Conservation (phyloP, 1,140 invertebrate species). For the Megalopta genalis region DNA sequence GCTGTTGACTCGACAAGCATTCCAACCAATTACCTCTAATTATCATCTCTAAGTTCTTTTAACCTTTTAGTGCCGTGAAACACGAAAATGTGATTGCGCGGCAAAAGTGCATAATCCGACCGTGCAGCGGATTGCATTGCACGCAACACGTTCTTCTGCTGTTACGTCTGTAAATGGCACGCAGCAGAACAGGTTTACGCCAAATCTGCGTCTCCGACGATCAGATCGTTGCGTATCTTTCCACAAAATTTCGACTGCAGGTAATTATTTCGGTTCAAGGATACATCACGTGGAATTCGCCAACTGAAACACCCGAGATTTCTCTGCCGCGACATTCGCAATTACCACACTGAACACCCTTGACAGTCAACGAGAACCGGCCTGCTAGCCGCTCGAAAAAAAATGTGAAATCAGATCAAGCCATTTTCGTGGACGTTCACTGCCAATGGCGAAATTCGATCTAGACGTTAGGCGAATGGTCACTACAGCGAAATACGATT, state of each 20-base stretch:
- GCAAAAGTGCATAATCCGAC: not conserved
- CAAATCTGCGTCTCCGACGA: not conserved
- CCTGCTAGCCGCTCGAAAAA: not conserved
- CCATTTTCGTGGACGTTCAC: not conserved
- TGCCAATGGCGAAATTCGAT: constrained; percentile 1
- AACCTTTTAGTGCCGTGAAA: not conserved
- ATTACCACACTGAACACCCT: not conserved
- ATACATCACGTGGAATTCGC: not conserved
- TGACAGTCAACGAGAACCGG: not conserved
- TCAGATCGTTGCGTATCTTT: not conserved
- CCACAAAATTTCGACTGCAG: not conserved
- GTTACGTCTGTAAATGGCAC: not conserved
- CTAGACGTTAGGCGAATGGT: not conserved
- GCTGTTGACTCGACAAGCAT: too few relatives aligned
- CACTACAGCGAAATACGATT: not conserved
- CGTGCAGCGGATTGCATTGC: not conserved
- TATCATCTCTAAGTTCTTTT: not conserved
- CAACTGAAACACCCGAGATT: not conserved
- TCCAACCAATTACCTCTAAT: too few relatives aligned
- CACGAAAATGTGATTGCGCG: not conserved
- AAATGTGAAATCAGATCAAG: not conserved
- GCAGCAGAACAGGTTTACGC: not conserved
- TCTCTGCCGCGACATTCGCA: not conserved
- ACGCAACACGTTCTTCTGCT: not conserved
- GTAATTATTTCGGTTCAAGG: not conserved